These are phyloP conservation scores for Tipula unca DNA, from an alignment of 2,888 invertebrate species.

Conservation along the genomic window DNA sequence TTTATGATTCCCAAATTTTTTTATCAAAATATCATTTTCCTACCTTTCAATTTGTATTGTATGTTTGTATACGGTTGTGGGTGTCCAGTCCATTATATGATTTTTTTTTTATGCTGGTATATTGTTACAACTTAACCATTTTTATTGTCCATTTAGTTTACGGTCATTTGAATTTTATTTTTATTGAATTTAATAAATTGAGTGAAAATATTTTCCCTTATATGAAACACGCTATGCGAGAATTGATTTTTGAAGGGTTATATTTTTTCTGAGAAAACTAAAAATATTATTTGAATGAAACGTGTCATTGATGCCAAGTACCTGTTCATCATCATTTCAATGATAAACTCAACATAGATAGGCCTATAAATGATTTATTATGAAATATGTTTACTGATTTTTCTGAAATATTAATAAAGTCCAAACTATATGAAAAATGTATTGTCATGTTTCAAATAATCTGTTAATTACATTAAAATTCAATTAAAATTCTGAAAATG, in stretches of 20 bases:
- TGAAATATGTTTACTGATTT: too few relatives aligned
- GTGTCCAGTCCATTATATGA: not conserved
- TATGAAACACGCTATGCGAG: not conserved
- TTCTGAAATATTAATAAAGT: too few relatives aligned
- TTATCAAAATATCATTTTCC: not conserved
- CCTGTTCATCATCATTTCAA: too few relatives aligned
- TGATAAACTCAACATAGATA: too few relatives aligned
- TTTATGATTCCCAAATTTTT: not conserved
- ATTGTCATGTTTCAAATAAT: too few relatives aligned
- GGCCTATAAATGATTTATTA: too few relatives aligned
- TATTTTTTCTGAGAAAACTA: not conserved
- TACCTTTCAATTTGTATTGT: not conserved
- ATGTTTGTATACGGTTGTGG: not conserved
- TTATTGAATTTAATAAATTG: constrained; percentile 14
- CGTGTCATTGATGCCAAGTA: too few relatives aligned
- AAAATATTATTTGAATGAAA: not conserved
- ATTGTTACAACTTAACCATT: constrained; percentile 8
- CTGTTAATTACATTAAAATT: too few relatives aligned
- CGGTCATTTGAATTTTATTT: constrained; percentile 9
- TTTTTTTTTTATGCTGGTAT: not conserved
- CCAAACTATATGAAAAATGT: too few relatives aligned
- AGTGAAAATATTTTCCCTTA: constrained; percentile 8
- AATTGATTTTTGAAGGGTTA: not conserved
- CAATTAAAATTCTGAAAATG: too few relatives aligned
- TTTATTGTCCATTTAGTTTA: constrained; percentile 4